Base-by-base conservation (phyloP, 2,888 invertebrate species). In the Arenicola marina region DNA sequence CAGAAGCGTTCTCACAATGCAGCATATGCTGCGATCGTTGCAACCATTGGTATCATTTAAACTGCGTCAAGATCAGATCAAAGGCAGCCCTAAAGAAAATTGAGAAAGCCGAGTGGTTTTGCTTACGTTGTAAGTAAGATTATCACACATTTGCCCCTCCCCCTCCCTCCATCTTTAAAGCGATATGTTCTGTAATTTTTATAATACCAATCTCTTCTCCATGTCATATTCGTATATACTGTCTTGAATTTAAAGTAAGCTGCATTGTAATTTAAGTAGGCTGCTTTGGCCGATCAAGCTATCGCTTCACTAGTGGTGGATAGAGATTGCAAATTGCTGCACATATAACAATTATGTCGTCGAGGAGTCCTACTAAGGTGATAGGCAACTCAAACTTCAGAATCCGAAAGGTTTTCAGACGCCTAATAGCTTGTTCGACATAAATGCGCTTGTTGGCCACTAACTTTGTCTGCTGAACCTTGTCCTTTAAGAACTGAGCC, bases 401-500 rank as follows among this genome's bases (percentile, higher is more conserved):
- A 34, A 72, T 71, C 7, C 54, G 24, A 55, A 70, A 72, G 24
- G 54, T 59, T 53, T 72, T 73, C 38, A 73, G 38, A 7, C 70
- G 53, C 45, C 67, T 48, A 34, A 72, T 73, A 1, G 65, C 71
- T 56, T 65, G 62, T 34, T 72, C 71, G 15, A 72, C 67, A 21
- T 63, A 53, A 26, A 73, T 73, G n/a, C 72, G 18, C n/a, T 56
- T 56, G 58, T 72, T 70, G 1, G 70, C 66, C 15, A 69, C 62
- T 26, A 53, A 44, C 45, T 68, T 70, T 2, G 67, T 72, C 53
- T 68, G 68, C 3, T 4, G 4, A 1, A 71, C 71, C 57, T 28
- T 45, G 26, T 58, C 58, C 28, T 46, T 51, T 28, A 64, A 32
- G 65, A 67, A 61, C 48, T 70, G 72, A 7, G 61, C 66, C 7